Base-by-base conservation (phyloP, 2,113 vertebrate species). In the Gadus macrocephalus region DNA sequence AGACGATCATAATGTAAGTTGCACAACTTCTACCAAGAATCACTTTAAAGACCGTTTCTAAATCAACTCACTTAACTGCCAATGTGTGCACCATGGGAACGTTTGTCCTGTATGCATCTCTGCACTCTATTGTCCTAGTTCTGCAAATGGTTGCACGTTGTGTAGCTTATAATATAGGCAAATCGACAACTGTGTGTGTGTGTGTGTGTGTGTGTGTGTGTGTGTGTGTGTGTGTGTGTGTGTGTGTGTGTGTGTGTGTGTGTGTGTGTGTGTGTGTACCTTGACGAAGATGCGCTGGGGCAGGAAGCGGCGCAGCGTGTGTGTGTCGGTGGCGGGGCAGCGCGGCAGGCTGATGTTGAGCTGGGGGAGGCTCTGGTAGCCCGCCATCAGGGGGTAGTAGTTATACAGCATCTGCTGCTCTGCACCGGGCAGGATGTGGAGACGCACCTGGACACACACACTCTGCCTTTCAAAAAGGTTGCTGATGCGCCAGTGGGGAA, bases 381-480 rank as follows among this genome's bases (percentile, higher is more conserved):
- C 97, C 1, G 96, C 96, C 95, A 96, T 98, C 63, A 99, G 92
- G 2, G 97, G 97, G 59, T 98, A 98, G 81, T 95, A 98, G 73
- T 99, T 99, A 74, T 98, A 99, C 0, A 98, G 59, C 93, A 98
- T 95, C 68, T 98, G 94, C 89, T 99, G 97, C 75, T 95, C 85
- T 0, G 91, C 91, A 20, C 94, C 96, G 0, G 97, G 97, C 0
- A 99, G 94, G 82, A 99, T 96, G 69, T 93, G 93, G 42, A 99
- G 83, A 20, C 95, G 94, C 63, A 99, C 95, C 97, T 98, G 78
- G 7, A 73, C 11, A 9, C 42, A 49, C 42, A 49, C 11, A 49
- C 42, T 11, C 38, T n/a, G n/a, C 5, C 38, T 11, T 5, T 35
- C 0, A 35, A 35, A 35, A 35, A 35, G 4, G 31, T 35, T 35